A percentile compares a stretch with the other conserved stretches of the same genome.
Evolutionary conservation across 2,797 vertebrate species (phyloP).

Genomic region (Pristis pectinata): DNA sequence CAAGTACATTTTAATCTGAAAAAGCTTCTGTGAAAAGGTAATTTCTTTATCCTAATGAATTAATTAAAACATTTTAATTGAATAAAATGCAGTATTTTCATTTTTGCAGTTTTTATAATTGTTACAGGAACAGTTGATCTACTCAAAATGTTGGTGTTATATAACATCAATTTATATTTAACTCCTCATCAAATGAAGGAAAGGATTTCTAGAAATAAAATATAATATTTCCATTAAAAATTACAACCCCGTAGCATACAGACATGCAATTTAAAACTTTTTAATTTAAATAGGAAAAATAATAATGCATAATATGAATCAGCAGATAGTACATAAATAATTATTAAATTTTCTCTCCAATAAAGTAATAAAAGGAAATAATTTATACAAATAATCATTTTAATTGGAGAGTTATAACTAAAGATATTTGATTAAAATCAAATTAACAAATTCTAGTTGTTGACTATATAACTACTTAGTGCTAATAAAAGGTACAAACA

Average conservation of each 20-base stretch:
- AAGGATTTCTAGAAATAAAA: not conserved
- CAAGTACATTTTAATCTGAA: not conserved
- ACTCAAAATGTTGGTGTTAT: not conserved
- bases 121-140: not conserved
- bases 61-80: not conserved
- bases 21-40: not conserved
- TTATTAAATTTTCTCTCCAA: not conserved
- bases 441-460: not conserved
- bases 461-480: not conserved
- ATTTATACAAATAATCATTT: conserved; percentile 4
- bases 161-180: not conserved
- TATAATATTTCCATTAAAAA: not conserved
- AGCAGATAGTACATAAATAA: not conserved
- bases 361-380: not conserved
- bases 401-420: not conserved
- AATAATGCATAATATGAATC: not conserved
- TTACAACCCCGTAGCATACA: not conserved
- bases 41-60: not conserved
- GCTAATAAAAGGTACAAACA: not conserved
- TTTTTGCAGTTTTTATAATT: not conserved
- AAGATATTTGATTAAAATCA: not conserved
- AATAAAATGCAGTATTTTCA: not conserved
- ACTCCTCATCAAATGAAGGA: not conserved
- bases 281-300: not conserved
- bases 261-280: not conserved